Base-by-base conservation (phyloP, 2,888 invertebrate genomes). In the Eupithecia exiguata region DNA sequence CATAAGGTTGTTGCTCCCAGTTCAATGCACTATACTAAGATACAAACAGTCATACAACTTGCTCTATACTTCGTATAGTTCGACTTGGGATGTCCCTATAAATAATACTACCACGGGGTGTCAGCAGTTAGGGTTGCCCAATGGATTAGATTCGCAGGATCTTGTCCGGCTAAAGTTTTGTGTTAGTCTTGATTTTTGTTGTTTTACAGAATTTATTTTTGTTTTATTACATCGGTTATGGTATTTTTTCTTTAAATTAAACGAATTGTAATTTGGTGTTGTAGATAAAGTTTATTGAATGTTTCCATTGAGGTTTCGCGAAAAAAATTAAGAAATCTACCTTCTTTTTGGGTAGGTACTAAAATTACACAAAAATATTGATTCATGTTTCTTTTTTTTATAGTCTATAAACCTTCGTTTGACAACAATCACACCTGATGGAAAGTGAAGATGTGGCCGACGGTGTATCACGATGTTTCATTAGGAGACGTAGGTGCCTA, bases 41-140 rank as follows among this genome's bases (percentile, higher is more conserved):
- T 61, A 40, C 49, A 65, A 65, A 46, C 62, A 74, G 35, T 70
- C 67, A 70, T 53, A 70, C 14, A 38, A 25, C 61, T 62, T 43
- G 6, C 43, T 40, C 65, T 14, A 38, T 66, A 43, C 35, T 66
- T 43, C 25, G 49, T 70, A 70, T 65, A 65, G 70, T 49, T 70
- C 58, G 40, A 66, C 40, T 66, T 40, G 71, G 58, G 58, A 65
- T 49, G 38, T 66, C 71, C 66, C 66, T 53, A 71, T 71, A 71
- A 71, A 71, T 66, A 71, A 70, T 70, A 49, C 70, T 25, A 65
- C 36, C 65, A 70, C 70, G 65, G 70, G 49, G 65, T 38, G 63
- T 65, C 35, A 49, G 70, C 70, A 49, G 7, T 65, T 43, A 63
- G 63, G 70, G 70, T 14, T 66, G 66, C 43, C 38, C 10, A 10